phyloP scores from a whole-genome alignment of 2,113 vertebrate genomes.

The Galbula dea region DNA sequence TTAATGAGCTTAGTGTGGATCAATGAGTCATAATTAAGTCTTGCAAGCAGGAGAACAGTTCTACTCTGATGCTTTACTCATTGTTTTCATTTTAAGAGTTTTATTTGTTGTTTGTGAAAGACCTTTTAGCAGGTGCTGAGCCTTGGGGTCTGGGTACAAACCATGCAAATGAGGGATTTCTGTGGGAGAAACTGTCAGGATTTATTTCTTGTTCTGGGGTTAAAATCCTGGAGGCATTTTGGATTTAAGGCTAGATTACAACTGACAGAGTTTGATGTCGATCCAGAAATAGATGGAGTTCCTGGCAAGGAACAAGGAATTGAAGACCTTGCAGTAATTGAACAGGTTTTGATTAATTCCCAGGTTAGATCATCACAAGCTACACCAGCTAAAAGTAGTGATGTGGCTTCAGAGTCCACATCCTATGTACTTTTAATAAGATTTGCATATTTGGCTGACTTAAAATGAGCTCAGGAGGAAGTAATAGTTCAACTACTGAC shows the following conservation, averaged over 20 bases:
- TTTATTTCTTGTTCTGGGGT: background rate
- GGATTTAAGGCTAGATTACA: background rate
- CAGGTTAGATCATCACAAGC: background rate
- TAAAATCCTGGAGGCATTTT: background rate
- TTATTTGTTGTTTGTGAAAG: background rate
- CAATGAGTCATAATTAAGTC: background rate
- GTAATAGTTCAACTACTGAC: background rate
- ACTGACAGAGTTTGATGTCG: background rate
- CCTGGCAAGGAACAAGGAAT: background rate
- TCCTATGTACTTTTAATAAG: background rate
- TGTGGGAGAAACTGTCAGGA: background rate
- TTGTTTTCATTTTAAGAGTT: background rate
- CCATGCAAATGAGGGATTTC: background rate
- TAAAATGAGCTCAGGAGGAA: background rate
- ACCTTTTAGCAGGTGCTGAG: background rate
- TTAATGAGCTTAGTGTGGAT: background rate
- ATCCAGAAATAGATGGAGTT: background rate
- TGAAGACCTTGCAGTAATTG: background rate
- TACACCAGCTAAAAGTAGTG: background rate
- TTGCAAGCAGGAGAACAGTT: background rate
- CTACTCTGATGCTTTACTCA: background rate
- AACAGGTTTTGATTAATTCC: background rate
- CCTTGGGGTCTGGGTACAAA: background rate
- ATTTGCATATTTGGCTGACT: background rate
- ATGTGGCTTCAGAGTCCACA: background rate